Conservation (phyloP, 2,888 invertebrate species). For the Didymodactylos carnosus region DNA sequence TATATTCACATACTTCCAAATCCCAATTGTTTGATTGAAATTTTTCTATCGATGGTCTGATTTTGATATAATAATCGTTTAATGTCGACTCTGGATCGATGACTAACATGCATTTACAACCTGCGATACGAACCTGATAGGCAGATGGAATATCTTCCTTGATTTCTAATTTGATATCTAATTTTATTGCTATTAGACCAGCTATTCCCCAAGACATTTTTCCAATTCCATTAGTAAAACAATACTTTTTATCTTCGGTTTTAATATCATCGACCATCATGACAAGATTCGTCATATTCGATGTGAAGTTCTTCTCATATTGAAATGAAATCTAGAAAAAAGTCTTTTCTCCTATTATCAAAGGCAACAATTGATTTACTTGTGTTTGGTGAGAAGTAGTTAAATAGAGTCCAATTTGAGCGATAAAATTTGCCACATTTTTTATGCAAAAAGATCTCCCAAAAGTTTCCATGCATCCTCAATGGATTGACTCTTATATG, state of each 20-base stretch:
- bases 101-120: conserved; percentile 9
- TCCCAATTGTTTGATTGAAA: neutral
- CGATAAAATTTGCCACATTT: neutral
- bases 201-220: conserved; percentile 1
- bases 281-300: neutral
- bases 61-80: neutral
- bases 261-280: neutral
- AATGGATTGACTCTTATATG: neutral
- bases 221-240: conserved; percentile 15
- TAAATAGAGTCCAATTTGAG: neutral
- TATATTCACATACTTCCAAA: conserved; percentile 1
- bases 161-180: neutral
- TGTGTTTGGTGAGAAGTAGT: neutral
- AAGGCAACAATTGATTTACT: neutral
- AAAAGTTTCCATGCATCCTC: neutral
- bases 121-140: conserved; percentile 11
- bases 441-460: neutral
- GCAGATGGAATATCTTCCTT: neutral
- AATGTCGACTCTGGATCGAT: neutral
- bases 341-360: neutral
- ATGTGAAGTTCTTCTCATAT: neutral
- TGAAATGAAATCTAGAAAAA: neutral
- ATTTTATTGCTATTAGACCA: neutral
- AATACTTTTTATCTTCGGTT: neutral
- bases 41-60: conserved; percentile 4